Evolutionary conservation across 2,797 vertebrate species (phyloP), one percentile per base, ranked within the genome.

Genomic region (Myoxocephalus aenaeus): DNA sequence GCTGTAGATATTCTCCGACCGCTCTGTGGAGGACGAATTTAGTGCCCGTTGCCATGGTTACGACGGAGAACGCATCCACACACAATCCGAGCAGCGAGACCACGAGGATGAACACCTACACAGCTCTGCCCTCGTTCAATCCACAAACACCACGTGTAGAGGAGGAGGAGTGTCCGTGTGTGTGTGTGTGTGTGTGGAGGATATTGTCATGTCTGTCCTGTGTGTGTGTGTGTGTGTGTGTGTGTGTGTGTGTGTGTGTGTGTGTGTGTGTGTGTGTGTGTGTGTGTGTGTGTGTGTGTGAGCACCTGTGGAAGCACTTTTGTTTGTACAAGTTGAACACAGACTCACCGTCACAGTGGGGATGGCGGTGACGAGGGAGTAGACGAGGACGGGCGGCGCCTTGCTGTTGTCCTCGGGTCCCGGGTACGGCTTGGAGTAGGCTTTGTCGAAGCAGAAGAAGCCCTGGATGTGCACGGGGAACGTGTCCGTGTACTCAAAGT

Each of bases 401-500:
- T 94, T 95, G 94, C 97, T 97, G 94, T 93, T 83, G 74, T 96
- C 96, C 92, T 97, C 97, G 0, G 97, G 97, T 77, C 97, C 97
- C 0, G 96, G 97, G 84, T 96, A 96, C 20, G 97, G 97, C 90
- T 97, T 97, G 85, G 96, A 96, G 64, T 97, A 96, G 59, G 96
- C 80, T 74, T 95, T 96, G 91, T 98, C 97, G 17, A 96, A 97
- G 89, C 97, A 98, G 95, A 98, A 98, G 94, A 98, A 98, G 51
- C 97, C 97, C 86, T 97, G 97, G 73, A 95, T 79, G 91, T 98
- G 96, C 58, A 97, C 97, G 0, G 97, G 96, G 92, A 98, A 98
- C 2, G 97, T 97, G 92, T 98, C 96, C 0, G 97, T 97, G 93
- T 97, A 98, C 91, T 98, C 97, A 87, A 98, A 96, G 94, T 97